These are phyloP conservation scores for Adelphocoris suturalis DNA, from an alignment of 2,888 invertebrate species.

Conservation along the genomic window DNA sequence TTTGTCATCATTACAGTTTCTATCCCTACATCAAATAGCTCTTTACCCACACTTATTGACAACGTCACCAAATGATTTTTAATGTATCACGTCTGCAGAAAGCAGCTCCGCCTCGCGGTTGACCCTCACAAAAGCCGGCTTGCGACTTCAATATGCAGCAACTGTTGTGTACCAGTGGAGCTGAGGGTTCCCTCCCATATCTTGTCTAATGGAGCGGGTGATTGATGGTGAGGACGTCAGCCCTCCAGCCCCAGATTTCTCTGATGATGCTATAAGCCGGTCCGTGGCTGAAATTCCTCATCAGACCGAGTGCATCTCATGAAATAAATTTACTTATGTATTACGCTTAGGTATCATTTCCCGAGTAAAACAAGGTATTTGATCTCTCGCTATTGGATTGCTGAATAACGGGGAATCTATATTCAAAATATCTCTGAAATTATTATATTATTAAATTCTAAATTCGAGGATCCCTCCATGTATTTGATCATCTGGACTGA, in stretches of 20 bases:
- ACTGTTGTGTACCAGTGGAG: constrained; percentile 56
- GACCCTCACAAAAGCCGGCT: neutral
- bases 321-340: constrained; percentile 1
- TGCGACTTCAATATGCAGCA: constrained; percentile 66
- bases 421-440: too few species aligned
- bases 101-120: neutral
- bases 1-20: constrained; percentile 7
- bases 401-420: too few species aligned
- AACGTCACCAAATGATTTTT: neutral
- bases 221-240: constrained; percentile 65
- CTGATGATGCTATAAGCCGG: constrained; percentile 12
- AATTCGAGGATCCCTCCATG: too few species aligned
- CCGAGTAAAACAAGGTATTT: too few species aligned
- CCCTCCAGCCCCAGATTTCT: constrained; percentile 51
- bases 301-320: neutral
- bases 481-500: too few species aligned
- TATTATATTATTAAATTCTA: too few species aligned
- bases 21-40: neutral
- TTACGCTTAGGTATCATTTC: too few species aligned
- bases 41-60: neutral
- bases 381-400: too few species aligned
- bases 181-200: constrained; percentile 44
- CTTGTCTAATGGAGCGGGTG: constrained; percentile 70
- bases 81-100: neutral
- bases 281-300: constrained; percentile 21